phyloP scores from a whole-genome alignment of 2,113 vertebrate species.

The Macrotus californicus region DNA sequence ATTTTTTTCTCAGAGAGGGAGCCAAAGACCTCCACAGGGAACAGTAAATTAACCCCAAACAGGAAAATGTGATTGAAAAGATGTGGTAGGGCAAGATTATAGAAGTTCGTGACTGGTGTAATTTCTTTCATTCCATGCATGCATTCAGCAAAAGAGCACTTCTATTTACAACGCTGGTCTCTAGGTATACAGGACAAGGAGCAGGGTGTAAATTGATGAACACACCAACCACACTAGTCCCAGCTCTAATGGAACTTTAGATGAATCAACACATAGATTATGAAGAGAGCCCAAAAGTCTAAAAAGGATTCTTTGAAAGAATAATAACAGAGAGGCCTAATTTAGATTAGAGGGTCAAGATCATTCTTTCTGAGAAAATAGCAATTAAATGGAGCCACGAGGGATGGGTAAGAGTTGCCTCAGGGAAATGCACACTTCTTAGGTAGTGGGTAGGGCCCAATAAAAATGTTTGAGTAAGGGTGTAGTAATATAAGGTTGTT shows the following conservation, averaged over 20 bases:
- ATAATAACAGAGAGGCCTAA: background rate
- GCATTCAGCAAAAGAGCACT: background rate
- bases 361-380: background rate
- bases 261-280: background rate
- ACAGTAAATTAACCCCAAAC: background rate
- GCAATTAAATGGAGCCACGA: background rate
- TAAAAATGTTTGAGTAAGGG: background rate
- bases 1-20: background rate
- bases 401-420: background rate
- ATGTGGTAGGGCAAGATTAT: background rate
- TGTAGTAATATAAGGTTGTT: background rate
- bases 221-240: background rate
- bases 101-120: background rate
- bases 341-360: background rate
- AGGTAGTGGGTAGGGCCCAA: background rate
- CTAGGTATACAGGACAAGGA: background rate
- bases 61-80: conserved; percentile 4
- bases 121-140: background rate
- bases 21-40: background rate
- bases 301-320: background rate
- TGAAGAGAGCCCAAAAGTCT: background rate
- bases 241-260: background rate
- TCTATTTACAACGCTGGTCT: background rate
- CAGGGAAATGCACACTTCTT: background rate
- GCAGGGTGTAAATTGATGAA: background rate